Conservation (phyloP, 2,888 invertebrate species). For the Synanthedon formicaeformis region DNA sequence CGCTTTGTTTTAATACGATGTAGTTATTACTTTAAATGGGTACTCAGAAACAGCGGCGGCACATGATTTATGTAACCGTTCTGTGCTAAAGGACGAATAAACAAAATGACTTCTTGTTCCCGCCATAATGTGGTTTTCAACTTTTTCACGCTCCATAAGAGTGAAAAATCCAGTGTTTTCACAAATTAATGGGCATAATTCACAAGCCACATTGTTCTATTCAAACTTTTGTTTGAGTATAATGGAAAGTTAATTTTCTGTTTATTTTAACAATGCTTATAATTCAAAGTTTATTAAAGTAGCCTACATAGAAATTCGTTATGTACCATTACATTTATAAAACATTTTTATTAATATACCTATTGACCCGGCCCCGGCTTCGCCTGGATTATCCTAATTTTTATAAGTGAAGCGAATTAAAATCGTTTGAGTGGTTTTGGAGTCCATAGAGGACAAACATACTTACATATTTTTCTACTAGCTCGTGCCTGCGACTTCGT, state of each 20-base stretch:
- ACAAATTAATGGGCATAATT: background rate
- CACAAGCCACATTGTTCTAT: background rate
- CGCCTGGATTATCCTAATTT: too few species aligned
- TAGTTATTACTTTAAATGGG: slow-evolving; percentile 48
- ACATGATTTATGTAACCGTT: slow-evolving; percentile 30
- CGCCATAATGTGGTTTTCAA: background rate
- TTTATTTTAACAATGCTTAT: background rate
- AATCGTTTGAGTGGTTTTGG: too few species aligned
- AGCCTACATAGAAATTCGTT: too few species aligned
- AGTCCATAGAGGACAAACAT: too few species aligned
- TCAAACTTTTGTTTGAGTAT: background rate
- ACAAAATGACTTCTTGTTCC: slow-evolving; percentile 24
- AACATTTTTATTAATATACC: too few species aligned
- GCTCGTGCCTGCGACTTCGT: too few species aligned
- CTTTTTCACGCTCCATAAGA: background rate
- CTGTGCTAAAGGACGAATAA: slow-evolving; percentile 14
- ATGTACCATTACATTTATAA: too few species aligned
- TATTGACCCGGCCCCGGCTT: too few species aligned
- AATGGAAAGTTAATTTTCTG: background rate
- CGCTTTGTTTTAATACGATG: slow-evolving; percentile 39
- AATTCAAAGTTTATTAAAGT: background rate
- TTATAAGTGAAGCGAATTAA: too few species aligned
- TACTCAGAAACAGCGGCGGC: slow-evolving; percentile 42
- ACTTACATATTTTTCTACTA: too few species aligned
- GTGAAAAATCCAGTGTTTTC: background rate